Conservation (phyloP, 2,888 invertebrate species). For the Epistrophe eligans region DNA sequence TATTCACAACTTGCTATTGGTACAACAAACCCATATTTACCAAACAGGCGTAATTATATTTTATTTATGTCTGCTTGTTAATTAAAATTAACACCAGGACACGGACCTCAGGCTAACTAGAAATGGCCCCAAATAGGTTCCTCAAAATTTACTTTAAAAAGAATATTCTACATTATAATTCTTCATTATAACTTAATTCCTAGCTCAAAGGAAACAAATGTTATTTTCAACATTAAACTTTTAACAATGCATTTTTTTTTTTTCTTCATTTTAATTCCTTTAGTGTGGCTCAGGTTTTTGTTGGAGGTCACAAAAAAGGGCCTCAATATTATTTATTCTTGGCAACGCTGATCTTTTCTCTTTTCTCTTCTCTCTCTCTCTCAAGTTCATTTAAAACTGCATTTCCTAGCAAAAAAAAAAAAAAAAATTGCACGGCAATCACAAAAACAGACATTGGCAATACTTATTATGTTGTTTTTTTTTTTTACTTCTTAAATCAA, state of each 20-base stretch:
- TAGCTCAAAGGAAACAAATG: too few relatives aligned
- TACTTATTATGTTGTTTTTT: constrained; percentile 48
- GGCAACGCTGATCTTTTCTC: background rate
- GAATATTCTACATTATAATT: too few relatives aligned
- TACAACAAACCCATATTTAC: too few relatives aligned
- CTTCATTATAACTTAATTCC: too few relatives aligned
- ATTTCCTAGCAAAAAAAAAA: constrained; percentile 39
- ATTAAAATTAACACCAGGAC: too few relatives aligned
- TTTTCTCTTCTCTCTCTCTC: background rate
- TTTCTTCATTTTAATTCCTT: background rate
- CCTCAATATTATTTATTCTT: background rate
- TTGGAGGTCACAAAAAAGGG: background rate
- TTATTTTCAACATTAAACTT: too few relatives aligned
- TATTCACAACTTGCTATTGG: too few relatives aligned
- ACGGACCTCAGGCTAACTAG: too few relatives aligned
- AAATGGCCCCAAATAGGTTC: too few relatives aligned
- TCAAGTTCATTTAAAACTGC: constrained; percentile 29
- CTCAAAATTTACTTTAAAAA: too few relatives aligned
- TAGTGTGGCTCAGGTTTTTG: background rate
- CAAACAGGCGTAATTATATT: too few relatives aligned
- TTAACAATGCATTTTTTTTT: background rate
- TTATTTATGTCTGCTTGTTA: too few relatives aligned
- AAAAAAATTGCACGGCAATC: constrained; percentile 44
- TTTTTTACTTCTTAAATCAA: constrained; percentile 1
- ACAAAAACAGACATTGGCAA: constrained; percentile 32